Percentiles rank a stretch among this genome's conserved stretches.
Evolutionary conservation across 2,113 vertebrate species (phyloP).

Genomic region (Falco punctatus): DNA sequence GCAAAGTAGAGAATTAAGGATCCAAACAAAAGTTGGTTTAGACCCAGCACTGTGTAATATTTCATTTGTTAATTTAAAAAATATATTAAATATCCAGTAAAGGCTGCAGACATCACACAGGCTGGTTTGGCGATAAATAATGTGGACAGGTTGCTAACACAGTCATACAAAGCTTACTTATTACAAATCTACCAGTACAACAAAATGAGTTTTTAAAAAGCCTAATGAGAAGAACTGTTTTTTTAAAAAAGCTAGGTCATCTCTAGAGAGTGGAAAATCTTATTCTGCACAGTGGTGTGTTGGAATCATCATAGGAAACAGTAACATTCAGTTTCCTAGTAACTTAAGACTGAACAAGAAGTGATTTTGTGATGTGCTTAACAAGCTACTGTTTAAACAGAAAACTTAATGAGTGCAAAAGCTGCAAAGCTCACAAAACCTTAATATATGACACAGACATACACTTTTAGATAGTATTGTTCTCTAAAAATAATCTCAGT

Average conservation of each 20-base stretch:
- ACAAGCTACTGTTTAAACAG: neutral
- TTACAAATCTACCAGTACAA: neutral
- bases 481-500: neutral
- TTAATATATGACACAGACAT: neutral
- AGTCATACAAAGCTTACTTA: neutral
- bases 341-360: neutral
- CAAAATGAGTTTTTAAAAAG: neutral
- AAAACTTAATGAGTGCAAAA: neutral
- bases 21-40: rapidly evolving
- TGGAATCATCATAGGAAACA: neutral
- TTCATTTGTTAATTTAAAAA: neutral
- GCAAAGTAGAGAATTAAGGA: neutral
- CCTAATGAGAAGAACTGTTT: neutral
- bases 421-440: neutral
- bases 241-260: neutral
- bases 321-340: neutral
- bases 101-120: neutral
- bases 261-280: neutral
- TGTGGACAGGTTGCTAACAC: neutral
- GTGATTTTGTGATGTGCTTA: neutral
- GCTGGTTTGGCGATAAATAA: neutral
- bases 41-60: neutral
- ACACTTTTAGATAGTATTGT: neutral
- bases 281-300: neutral
- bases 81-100: neutral